Conservation (phyloP, 2,888 invertebrate species). For the Eudemis profundana region DNA sequence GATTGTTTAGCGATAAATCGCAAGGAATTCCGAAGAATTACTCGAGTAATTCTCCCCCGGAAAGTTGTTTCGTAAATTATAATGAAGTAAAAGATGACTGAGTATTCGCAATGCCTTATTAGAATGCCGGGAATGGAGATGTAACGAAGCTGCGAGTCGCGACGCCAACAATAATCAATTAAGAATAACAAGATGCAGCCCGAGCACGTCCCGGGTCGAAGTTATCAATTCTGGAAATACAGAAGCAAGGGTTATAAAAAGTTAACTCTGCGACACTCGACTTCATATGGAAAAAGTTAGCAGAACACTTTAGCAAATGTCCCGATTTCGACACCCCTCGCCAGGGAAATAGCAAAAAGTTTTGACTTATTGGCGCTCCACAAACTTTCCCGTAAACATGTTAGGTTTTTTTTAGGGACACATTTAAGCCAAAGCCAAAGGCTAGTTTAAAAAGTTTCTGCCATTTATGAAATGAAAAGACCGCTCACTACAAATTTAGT, state of each 20-base stretch:
- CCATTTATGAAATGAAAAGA: slow-evolving; percentile 62
- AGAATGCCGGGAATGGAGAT: slow-evolving; percentile 22
- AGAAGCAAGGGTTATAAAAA: slow-evolving; percentile 66
- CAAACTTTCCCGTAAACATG: slow-evolving; percentile 70
- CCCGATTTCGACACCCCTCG: slow-evolving; percentile 68
- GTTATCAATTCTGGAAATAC: slow-evolving; percentile 65
- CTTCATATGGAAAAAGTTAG: slow-evolving; percentile 74
- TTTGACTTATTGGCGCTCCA: slow-evolving; percentile 65
- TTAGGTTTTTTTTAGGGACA: slow-evolving; percentile 71
- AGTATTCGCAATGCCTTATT: slow-evolving; percentile 42
- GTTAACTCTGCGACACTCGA: slow-evolving; percentile 66
- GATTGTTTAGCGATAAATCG: slow-evolving; percentile 71
- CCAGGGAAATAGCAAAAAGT: slow-evolving; percentile 73
- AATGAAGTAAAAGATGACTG: slow-evolving; percentile 57
- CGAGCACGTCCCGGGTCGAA: slow-evolving; percentile 45
- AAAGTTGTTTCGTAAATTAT: slow-evolving; percentile 62
- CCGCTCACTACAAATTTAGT: slow-evolving; percentile 40
- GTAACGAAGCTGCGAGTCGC: slow-evolving; percentile 5
- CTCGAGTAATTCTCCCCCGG: slow-evolving; percentile 57
- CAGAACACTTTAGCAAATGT: slow-evolving; percentile 75
- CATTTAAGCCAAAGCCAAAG: slow-evolving; percentile 61
- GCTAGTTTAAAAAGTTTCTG: slow-evolving; percentile 60
- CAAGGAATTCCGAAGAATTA: slow-evolving; percentile 59
- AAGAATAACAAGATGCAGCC: slow-evolving; percentile 15
- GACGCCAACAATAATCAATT: slow-evolving; percentile 11